Evolutionary conservation across 2,797 vertebrate species (phyloP), one percentile per base, ranked within the genome.

Genomic region (Erpetoichthys calabaricus): DNA sequence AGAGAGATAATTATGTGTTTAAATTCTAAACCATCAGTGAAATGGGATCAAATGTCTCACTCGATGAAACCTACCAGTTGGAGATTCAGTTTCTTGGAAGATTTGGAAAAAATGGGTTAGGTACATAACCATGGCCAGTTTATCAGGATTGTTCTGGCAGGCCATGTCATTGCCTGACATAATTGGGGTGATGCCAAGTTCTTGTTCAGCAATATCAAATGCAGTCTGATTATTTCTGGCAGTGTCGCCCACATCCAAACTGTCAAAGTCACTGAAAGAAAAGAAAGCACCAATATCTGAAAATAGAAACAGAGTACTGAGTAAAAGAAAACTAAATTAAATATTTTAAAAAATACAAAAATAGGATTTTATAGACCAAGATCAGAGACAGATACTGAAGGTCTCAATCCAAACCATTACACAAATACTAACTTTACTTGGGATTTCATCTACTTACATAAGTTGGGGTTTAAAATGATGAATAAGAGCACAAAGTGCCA

Each of bases 101-200:
- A 81, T 71, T 8, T 81, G 74, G 8, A 87, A 83, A 68, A 98
- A 83, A 72, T 94, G 89, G 60, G 91, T 90, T 71, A 98, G 89
- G 75, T 97, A 98, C 8, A 91, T 82, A 6, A 94, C 86, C 81
- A 98, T 88, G 63, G 88, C 87, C 61, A 98, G 69, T 53, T 82
- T 86, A 73, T 90, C 84, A 0, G 84, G 78, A 65, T 84, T 82
- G 2, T 71, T 62, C 51, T 81, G 70, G 42, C 69, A 64, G 42
- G 79, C 80, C 63, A 96, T 75, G 53, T 91, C 89, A 1, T 42
- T 42, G 6, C 89, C 87, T 4, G 88, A 87, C 77, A 95, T 84
- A 64, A 94, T 80, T 0, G 89, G 92, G 0, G 81, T 67, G 68
- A 98, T 86, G 58, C 93, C 93, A 62, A 94, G 77, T 75, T 95